These are phyloP conservation scores for Agriotes lineatus DNA, from an alignment of 2,888 invertebrate species.

Conservation along the genomic window DNA sequence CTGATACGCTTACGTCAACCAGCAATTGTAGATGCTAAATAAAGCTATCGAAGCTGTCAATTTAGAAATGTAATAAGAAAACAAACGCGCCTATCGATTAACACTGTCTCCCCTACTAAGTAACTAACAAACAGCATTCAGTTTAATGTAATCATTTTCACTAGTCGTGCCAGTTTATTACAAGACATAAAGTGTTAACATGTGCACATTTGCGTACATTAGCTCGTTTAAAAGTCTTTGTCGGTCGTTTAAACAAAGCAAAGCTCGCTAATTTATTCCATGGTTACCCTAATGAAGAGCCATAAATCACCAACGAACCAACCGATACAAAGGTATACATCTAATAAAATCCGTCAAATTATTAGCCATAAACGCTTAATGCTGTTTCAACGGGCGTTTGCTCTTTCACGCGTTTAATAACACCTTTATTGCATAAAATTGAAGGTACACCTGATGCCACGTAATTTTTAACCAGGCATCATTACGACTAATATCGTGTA, in stretches of 20 bases:
- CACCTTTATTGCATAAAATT: not conserved
- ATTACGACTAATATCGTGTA: too few species aligned
- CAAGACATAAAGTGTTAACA: constrained; percentile 6
- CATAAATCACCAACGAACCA: not conserved
- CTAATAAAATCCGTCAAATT: constrained; percentile 7
- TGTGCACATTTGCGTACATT: not conserved
- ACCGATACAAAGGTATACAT: not conserved
- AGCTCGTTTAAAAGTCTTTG: not conserved
- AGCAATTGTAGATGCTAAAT: too few species aligned
- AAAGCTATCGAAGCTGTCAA: too few species aligned
- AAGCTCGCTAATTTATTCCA: not conserved
- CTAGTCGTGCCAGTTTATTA: constrained; percentile 1
- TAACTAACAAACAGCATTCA: not conserved
- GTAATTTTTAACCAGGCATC: too few species aligned
- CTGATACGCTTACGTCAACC: too few species aligned
- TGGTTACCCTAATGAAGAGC: constrained; percentile 1
- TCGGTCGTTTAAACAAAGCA: constrained; percentile 1
- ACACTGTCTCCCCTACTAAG: too few species aligned
- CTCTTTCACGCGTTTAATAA: not conserved
- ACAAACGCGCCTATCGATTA: too few species aligned
- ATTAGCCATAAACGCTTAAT: not conserved
- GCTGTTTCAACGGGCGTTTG: not conserved
- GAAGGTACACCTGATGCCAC: not conserved
- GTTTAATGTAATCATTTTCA: constrained; percentile 1
- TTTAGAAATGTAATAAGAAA: too few species aligned